Percentiles rank a stretch among this genome's conserved stretches.
These are phyloP conservation scores for Parotocinclus haroldoi DNA, from an alignment of 2,797 vertebrate species.

Conservation along the genomic window DNA sequence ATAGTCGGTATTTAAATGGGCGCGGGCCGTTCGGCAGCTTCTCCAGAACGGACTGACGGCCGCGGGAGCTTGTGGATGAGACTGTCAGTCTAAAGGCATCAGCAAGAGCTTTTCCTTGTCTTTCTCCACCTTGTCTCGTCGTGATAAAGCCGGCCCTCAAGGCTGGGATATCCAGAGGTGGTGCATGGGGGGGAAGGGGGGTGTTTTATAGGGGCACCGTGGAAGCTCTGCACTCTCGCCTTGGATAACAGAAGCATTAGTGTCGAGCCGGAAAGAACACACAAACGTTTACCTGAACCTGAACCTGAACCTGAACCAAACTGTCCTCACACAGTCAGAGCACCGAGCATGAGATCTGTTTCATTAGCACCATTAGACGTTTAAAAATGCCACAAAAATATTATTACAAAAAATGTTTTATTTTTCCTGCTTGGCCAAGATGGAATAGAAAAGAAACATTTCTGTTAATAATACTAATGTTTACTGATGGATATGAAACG, in stretches of 20 bases:
- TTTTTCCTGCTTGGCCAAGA: too few relatives aligned
- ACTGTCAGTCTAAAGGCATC: constrained; percentile 53
- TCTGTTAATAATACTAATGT: too few relatives aligned
- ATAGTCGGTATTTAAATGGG: constrained; percentile 63
- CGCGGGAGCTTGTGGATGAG: constrained; percentile 50
- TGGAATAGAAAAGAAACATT: too few relatives aligned
- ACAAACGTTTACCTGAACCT: too few relatives aligned
- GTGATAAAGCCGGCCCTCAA: constrained; percentile 39
- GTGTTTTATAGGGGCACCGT: constrained; percentile 31
- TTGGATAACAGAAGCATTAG: neutral
- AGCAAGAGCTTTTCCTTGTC: constrained; percentile 46
- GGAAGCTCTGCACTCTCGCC: constrained; percentile 28
- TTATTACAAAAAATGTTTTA: too few relatives aligned
- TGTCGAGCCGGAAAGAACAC: too few relatives aligned
- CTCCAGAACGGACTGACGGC: constrained; percentile 52
- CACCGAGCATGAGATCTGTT: too few relatives aligned
- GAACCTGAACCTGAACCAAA: too few relatives aligned
- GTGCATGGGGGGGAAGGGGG: constrained; percentile 26
- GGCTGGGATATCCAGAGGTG: constrained; percentile 31
- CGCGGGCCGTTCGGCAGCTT: constrained; percentile 54
- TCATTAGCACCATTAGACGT: too few relatives aligned
- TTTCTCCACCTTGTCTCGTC: constrained; percentile 19
- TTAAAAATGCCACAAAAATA: too few relatives aligned
- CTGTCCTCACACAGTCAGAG: too few relatives aligned
- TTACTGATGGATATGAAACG: too few relatives aligned